These are phyloP conservation scores for Acronicta leporina DNA, from an alignment of 2,888 invertebrate genomes.

Conservation along the genomic window DNA sequence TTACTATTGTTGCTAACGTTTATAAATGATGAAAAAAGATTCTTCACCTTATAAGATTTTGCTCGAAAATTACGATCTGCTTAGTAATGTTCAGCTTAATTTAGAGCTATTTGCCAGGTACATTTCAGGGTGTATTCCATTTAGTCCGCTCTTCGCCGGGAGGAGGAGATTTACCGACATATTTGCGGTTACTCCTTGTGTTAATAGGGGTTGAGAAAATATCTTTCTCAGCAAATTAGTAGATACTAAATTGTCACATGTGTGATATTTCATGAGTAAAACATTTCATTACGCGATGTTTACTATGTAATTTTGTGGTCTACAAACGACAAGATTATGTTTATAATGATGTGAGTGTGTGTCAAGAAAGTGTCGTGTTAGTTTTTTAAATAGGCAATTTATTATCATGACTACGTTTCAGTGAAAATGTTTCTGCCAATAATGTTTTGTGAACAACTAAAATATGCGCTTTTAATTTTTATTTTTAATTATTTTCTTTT, in stretches of 20 bases:
- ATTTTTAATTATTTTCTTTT: too few species aligned
- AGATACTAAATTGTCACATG: conserved; percentile 34
- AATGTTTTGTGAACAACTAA: too few species aligned
- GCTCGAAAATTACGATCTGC: neutral
- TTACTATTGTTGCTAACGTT: too few species aligned
- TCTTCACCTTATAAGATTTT: too few species aligned
- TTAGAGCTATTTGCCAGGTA: conserved; percentile 3
- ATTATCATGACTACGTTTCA: too few species aligned
- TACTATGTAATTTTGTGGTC: neutral
- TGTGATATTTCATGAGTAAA: conserved; percentile 16
- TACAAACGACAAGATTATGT: neutral
- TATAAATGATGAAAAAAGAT: too few species aligned
- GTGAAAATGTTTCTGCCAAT: too few species aligned
- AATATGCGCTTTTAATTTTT: too few species aligned
- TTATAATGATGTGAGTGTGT: too few species aligned
- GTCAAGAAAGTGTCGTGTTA: too few species aligned
- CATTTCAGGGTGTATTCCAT: conserved; percentile 13
- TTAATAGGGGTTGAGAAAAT: conserved; percentile 23
- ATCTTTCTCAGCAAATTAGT: conserved; percentile 38
- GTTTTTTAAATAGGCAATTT: too few species aligned
- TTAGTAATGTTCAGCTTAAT: neutral
- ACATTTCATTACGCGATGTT: conserved; percentile 1
- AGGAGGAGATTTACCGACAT: conserved; percentile 30
- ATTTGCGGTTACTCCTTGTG: conserved; percentile 24
- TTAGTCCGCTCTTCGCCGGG: conserved; percentile 1